Evolutionary conservation across 2,797 vertebrate species (phyloP).

Genomic region (Cetoscarus ocellatus): DNA sequence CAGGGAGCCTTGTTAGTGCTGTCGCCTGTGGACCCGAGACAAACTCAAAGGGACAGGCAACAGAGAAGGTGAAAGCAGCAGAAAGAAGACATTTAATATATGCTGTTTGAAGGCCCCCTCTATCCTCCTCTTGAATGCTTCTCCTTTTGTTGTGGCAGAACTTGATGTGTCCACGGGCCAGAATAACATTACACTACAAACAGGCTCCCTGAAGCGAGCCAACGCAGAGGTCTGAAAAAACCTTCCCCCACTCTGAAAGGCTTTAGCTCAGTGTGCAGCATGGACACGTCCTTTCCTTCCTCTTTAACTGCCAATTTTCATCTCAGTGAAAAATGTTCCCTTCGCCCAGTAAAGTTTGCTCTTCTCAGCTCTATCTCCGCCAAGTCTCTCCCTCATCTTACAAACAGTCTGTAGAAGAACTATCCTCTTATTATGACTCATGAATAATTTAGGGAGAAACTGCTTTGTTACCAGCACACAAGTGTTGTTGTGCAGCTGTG

Average conservation of each 20-base stretch:
- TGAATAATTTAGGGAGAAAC: conserved; percentile 64
- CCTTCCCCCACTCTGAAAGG: conserved; percentile 31
- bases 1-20: conserved; percentile 62
- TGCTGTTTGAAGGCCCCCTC: conserved; percentile 67
- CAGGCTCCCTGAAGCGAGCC: conserved; percentile 60
- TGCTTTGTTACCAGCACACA: conserved; percentile 59
- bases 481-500: conserved; percentile 45
- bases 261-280: conserved; percentile 24
- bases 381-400: conserved; percentile 24
- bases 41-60: conserved; percentile 54
- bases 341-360: conserved; percentile 18
- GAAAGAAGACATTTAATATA: conserved; percentile 67
- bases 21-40: conserved; percentile 50
- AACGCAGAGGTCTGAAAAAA: conserved; percentile 42
- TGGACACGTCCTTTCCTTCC: conserved; percentile 26
- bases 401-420: conserved; percentile 28
- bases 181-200: conserved; percentile 72
- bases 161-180: conserved; percentile 62
- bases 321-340: conserved; percentile 44
- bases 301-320: conserved; percentile 43
- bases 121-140: conserved; percentile 25
- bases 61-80: conserved; percentile 55
- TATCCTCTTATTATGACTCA: conserved; percentile 62
- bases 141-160: conserved; percentile 63
- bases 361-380: conserved; percentile 12